These are phyloP conservation scores for Eufriesea mexicana DNA, from an alignment of 1,140 invertebrate species.

Conservation along the genomic window DNA sequence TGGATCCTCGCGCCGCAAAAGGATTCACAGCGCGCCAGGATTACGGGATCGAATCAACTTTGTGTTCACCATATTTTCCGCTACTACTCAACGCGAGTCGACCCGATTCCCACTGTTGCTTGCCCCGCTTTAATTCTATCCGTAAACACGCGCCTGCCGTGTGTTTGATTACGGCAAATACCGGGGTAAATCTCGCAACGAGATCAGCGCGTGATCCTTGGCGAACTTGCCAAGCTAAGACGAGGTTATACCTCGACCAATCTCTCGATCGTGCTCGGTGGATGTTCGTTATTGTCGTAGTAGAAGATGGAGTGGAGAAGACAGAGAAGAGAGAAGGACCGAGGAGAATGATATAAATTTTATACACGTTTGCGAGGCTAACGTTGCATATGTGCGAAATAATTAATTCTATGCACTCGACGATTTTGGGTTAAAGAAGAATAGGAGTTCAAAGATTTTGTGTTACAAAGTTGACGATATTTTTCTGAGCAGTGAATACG, in stretches of 20 bases:
- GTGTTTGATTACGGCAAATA: conserved; percentile 9
- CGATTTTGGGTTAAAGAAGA: no score
- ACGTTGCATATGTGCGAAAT: no score
- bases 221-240: background rate
- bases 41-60: background rate
- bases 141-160: background rate
- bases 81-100: background rate
- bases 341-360: no score
- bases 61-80: background rate
- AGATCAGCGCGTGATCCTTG: background rate
- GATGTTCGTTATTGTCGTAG: no score
- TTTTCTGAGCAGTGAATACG: no score
- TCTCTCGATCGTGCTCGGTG: background rate
- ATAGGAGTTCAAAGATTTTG: no score
- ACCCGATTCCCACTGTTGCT: background rate
- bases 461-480: no score
- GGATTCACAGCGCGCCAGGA: background rate
- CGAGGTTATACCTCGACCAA: background rate
- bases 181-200: background rate
- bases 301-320: no score
- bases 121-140: background rate
- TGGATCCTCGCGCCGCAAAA: background rate
- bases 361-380: no score
- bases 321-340: no score
- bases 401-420: no score